Conservation (phyloP, 2,113 vertebrate genomes). For the Platycercus adscitus region DNA sequence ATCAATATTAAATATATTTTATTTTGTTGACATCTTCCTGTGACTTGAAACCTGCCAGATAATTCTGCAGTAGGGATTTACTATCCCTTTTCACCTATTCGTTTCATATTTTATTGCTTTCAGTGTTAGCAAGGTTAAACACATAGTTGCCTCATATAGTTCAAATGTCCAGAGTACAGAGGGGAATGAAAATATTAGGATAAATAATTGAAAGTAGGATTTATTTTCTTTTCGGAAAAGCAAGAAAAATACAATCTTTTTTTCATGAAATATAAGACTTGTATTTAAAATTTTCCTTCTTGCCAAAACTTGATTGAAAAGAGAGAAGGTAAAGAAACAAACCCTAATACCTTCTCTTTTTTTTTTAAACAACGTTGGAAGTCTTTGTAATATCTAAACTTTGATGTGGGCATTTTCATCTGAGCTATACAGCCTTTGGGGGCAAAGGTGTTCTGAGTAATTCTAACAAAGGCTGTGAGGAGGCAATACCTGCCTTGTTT, state of each 20-base stretch:
- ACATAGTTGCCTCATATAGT: neutral
- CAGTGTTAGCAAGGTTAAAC: neutral
- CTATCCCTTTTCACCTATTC: neutral
- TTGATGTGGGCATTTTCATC: neutral
- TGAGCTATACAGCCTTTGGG: neutral
- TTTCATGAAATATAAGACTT: neutral
- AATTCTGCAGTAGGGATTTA: neutral
- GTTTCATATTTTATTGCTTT: slow-evolving; percentile 1
- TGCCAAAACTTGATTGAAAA: neutral
- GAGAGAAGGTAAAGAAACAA: neutral
- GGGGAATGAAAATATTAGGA: neutral
- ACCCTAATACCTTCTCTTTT: neutral
- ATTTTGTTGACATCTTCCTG: neutral
- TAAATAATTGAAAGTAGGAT: neutral
- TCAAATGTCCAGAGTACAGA: neutral
- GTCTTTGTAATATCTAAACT: neutral
- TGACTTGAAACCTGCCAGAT: neutral
- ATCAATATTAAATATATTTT: slow-evolving; percentile 38
- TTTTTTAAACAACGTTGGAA: neutral
- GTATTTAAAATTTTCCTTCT: neutral
- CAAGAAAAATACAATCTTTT: neutral
- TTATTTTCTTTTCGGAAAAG: neutral
- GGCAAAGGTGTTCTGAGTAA: neutral
- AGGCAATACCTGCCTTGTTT: neutral
- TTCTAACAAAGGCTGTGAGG: neutral